phyloP scores from a whole-genome alignment of 2,797 vertebrate genomes.

The Dendrocincla tyrannina region DNA sequence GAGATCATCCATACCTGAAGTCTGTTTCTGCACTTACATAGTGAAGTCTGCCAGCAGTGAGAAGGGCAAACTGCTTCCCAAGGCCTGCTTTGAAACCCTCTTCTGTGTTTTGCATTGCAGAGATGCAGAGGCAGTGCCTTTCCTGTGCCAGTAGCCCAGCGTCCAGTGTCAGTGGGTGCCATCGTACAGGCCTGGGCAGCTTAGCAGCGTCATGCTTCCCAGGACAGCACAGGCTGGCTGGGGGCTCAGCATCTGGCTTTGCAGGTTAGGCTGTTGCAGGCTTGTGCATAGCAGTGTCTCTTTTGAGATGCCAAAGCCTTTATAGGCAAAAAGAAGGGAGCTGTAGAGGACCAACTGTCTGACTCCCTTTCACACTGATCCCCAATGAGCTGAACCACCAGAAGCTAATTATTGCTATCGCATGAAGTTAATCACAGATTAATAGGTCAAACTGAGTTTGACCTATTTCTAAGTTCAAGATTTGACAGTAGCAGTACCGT shows the following conservation, averaged over 20 bases:
- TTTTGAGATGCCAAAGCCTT: not conserved
- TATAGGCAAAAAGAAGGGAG: not conserved
- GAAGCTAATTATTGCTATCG: not conserved
- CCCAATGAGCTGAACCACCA: not conserved
- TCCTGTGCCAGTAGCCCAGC: accelerated
- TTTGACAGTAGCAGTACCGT: not conserved
- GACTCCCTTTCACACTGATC: not conserved
- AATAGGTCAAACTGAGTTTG: not conserved
- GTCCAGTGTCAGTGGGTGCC: accelerated
- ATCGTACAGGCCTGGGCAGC: not conserved
- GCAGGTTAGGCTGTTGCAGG: not conserved
- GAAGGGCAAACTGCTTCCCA: not conserved
- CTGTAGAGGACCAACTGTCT: not conserved
- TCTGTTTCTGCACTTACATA: not conserved
- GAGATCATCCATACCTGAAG: not conserved
- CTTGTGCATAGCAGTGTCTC: not conserved
- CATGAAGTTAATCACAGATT: not conserved
- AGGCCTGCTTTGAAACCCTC: not conserved
- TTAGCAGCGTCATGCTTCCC: not conserved
- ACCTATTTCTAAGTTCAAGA: not conserved
- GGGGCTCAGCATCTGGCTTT: accelerated
- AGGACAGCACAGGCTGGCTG: accelerated
- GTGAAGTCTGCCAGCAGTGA: not conserved
- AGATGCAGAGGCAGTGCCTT: not conserved
- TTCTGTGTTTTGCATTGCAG: not conserved